Base-by-base conservation (phyloP, 2,797 vertebrate genomes). In the Coilia nasus region DNA sequence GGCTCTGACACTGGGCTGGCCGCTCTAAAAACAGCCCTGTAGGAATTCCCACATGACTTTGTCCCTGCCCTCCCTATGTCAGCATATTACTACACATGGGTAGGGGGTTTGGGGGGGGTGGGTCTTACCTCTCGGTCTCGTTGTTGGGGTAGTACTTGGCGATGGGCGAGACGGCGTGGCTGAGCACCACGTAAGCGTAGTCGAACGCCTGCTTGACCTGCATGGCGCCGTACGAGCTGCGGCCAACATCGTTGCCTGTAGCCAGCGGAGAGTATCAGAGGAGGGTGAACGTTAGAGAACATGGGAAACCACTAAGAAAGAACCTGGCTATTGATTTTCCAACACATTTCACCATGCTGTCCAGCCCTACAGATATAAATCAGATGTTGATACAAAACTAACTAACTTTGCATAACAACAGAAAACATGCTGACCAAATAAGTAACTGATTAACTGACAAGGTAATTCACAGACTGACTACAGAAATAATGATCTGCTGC, bases 161-260 rank as follows among this genome's bases (percentile, higher is more conserved):
- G 86, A 99, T 97, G 25, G 97, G 97, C 0, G 96, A 99, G 64
- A 99, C 98, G 0, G 98, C 98, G 7, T 99, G 98, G 93, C 96
- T 97, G 92, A 99, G 94, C 81, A 99, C 97, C 85, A 98, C 96
- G 0, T 98, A 99, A 88, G 98, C 98, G 81, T 99, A 99, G 93
- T 99, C 98, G 89, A 99, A 99, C 6, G 98, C 98, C 91, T 99
- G 98, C 91, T 99, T 99, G 93, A 99, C 98, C 93, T 99, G 98
- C 98, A 99, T 99, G 94, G 97, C 98, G 87, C 98, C 98, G 6
- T 99, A 99, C 0, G 98, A 99, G 92, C 98, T 99, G 86, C 98
- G 95, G 80, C 98, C 98, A 35, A 99, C 98, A 86, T 99, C 98
- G 56, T 99, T 99, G 87, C 97, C 98, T 99, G 57, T 41, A 60